Conservation (phyloP, 2,113 vertebrate species). For the Cyanocitta stelleri region DNA sequence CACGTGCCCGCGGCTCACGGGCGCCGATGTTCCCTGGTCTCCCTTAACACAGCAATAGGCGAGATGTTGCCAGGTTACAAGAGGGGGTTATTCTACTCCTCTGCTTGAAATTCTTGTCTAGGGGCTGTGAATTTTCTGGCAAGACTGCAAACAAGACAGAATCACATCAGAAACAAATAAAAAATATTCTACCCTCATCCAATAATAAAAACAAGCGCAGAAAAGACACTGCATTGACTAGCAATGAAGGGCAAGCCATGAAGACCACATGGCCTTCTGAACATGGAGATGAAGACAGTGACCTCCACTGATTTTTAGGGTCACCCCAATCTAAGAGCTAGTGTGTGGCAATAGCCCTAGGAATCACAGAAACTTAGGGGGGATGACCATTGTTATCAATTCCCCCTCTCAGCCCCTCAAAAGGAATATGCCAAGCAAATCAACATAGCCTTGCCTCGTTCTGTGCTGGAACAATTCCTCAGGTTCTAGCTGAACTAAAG, state of each 20-base stretch:
- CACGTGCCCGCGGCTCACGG: rapidly evolving
- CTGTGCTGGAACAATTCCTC: not conserved
- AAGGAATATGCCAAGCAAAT: not conserved
- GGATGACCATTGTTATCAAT: rapidly evolving
- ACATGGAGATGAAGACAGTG: not conserved
- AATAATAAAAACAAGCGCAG: not conserved
- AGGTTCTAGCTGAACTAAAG: not conserved
- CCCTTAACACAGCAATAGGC: not conserved
- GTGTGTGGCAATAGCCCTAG: not conserved
- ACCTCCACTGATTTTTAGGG: not conserved
- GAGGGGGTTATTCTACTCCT: not conserved
- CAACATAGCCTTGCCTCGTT: not conserved
- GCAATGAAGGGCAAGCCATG: not conserved
- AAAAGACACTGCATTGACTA: not conserved
- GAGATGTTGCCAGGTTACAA: slow-evolving; percentile 22
- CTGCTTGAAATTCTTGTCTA: not conserved
- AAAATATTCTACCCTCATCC: not conserved
- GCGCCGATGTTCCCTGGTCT: not conserved
- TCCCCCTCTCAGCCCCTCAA: not conserved
- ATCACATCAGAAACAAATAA: not conserved
- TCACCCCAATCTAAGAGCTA: not conserved
- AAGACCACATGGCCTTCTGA: not conserved
- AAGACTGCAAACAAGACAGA: not conserved
- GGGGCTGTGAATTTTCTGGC: not conserved
- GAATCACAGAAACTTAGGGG: not conserved